These are phyloP conservation scores for Cheilosia variabilis DNA, from an alignment of 2,888 invertebrate genomes.

Conservation along the genomic window DNA sequence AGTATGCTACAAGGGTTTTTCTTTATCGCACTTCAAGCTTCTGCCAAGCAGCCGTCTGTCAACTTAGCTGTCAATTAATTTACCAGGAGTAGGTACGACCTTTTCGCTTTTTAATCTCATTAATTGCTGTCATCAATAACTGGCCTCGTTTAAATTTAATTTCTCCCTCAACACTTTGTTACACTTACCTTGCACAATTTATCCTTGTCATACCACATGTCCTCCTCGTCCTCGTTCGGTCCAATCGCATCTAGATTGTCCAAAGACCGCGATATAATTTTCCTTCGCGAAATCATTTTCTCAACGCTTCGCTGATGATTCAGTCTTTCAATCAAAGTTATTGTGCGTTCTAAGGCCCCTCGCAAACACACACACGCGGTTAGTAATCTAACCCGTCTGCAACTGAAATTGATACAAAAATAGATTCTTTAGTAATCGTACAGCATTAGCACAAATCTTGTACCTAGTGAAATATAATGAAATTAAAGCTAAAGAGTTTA, in stretches of 20 bases:
- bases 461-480: constrained; percentile 9
- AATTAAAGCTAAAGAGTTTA: constrained; percentile 14
- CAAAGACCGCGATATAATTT: constrained; percentile 94
- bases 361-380: constrained; percentile 11
- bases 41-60: background rate
- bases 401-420: constrained; percentile 62
- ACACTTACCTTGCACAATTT: constrained; percentile 93
- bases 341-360: constrained; percentile 14
- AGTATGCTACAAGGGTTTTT: too few relatives aligned
- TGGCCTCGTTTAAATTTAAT: constrained; percentile 17
- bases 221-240: constrained; percentile 91
- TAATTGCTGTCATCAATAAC: constrained; percentile 54
- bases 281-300: constrained; percentile 92
- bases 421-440: constrained; percentile 55
- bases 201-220: constrained; percentile 96
- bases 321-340: constrained; percentile 47
- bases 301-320: constrained; percentile 34
- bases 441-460: background rate
- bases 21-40: too few relatives aligned
- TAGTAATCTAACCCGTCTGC: constrained; percentile 52
- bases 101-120: constrained; percentile 14
- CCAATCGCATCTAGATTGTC: constrained; percentile 93
- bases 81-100: background rate
- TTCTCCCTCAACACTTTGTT: constrained; percentile 46
- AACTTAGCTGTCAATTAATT: constrained; percentile 6